Evolutionary conservation across 2,113 vertebrate genomes (phyloP), one percentile per base, ranked within the genome.

Genomic region (Struthidea cinerea): DNA sequence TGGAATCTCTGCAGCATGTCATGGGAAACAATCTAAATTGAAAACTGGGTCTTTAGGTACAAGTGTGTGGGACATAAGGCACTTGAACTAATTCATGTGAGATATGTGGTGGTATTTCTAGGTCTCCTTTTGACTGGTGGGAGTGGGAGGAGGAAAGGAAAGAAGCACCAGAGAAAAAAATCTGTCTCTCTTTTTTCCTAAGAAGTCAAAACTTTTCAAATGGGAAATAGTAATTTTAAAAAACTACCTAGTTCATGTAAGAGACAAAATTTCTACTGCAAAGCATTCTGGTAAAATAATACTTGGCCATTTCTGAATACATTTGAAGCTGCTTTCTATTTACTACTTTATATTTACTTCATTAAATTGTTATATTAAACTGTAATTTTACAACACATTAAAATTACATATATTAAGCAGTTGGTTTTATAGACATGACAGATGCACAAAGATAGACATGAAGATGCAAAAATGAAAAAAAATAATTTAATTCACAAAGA

Each of bases 21-120:
- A 37, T 10, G 32, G 20, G 50, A 87, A 63, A 46, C 19, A 63
- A 67, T 10, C 26, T 57, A 86, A 87, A 49, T 1, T 23, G 26
- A 67, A 76, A 87, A 59, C 53, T n/a, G 4, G 0, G 10, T 18
- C n/a, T 46, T 81, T n/a, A 85, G 35, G 21, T 21, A 52, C 4
- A 70, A 63, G 11, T 0, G 0, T 26, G 14, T 1, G 2, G 7
- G 16, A 50, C 20, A 56, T 12, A 27, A 50, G 35, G 21, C 30
- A 60, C 21, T 49, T 65, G 20, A 69, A 77, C 20, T 52, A 81
- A 87, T 55, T 30, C 33, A n/a, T 2, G 1, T 26, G 59, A 69
- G 33, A 50, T 50, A 64, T 21, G 24, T 46, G 11, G 11, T 28
- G 6, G 11, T 22, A 74, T 77, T 75, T 60, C 27, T 55, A 42